Evolutionary conservation across 30 jellyfish, hydroid and myxozoan genomes (phyloP).

Genomic region (Aurelia sp.): DNA sequence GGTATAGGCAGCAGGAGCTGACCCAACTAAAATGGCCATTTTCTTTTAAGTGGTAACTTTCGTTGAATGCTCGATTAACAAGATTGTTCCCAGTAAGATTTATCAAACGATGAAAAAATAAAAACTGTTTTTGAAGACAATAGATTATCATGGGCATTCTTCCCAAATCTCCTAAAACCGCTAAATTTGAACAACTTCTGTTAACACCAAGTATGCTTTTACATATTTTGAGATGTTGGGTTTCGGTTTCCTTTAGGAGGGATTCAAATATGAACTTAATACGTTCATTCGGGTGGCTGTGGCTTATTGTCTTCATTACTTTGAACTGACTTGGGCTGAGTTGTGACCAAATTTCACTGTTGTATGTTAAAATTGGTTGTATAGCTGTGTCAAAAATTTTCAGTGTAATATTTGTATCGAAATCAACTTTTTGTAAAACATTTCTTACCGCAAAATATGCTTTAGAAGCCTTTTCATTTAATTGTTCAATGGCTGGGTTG

Average conservation of each 20-base stretch:
- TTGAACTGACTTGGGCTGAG: neutral
- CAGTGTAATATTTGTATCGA: too few species aligned
- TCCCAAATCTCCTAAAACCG: neutral
- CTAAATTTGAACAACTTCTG: neutral
- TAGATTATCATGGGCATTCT: neutral
- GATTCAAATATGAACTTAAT: neutral
- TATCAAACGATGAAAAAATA: neutral
- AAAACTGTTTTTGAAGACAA: neutral
- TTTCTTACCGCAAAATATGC: too few species aligned
- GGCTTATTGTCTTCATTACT: neutral
- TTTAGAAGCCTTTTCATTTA: too few species aligned
- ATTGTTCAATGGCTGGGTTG: too few species aligned
- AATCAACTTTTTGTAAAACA: too few species aligned
- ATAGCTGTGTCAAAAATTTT: too few species aligned
- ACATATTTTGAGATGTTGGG: neutral
- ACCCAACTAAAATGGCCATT: neutral
- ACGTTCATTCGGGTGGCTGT: neutral
- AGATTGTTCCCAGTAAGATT: neutral
- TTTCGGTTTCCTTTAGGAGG: neutral
- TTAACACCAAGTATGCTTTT: slow-evolving; percentile 1
- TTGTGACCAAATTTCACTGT: too few species aligned
- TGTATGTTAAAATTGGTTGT: too few species aligned
- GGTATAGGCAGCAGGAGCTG: neutral
- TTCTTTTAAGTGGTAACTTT: neutral
- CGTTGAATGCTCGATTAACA: neutral